These are phyloP conservation scores for Ectropis crepuscularia DNA, from an alignment of 2,888 invertebrate species.

Conservation along the genomic window DNA sequence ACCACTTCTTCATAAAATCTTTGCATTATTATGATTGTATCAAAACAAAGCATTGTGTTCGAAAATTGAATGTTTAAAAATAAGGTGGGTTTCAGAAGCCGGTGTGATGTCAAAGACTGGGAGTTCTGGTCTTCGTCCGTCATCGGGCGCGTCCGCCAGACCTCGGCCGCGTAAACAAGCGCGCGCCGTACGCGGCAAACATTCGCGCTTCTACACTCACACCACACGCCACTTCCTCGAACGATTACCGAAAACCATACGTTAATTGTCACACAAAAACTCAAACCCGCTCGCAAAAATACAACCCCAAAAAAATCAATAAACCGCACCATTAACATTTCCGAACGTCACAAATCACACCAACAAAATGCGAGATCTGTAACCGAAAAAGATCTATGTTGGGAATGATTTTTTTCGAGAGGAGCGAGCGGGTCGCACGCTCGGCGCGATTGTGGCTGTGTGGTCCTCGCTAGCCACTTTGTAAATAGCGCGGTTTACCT, in stretches of 20 bases:
- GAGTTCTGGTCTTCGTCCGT: slow-evolving; percentile 71
- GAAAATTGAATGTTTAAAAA: slow-evolving; percentile 57
- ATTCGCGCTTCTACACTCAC: slow-evolving; percentile 68
- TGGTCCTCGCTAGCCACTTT: slow-evolving; percentile 85
- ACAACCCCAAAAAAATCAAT: slow-evolving; percentile 64
- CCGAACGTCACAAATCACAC: slow-evolving; percentile 85
- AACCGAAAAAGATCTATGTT: slow-evolving; percentile 80
- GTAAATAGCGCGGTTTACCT: slow-evolving; percentile 85
- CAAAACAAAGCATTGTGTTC: slow-evolving; percentile 53
- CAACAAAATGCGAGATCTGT: slow-evolving; percentile 83
- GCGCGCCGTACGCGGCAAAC: slow-evolving; percentile 53
- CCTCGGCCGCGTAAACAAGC: slow-evolving; percentile 70
- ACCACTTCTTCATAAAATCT: no score
- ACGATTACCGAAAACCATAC: slow-evolving; percentile 34
- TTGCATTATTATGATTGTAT: slow-evolving; percentile 1
- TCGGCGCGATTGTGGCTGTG: slow-evolving; percentile 84
- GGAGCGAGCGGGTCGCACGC: slow-evolving; percentile 80
- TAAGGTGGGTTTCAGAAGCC: slow-evolving; percentile 63
- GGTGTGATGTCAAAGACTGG: slow-evolving; percentile 75
- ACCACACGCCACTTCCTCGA: slow-evolving; percentile 44
- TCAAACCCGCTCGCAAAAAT: slow-evolving; percentile 44
- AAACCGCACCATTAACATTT: slow-evolving; percentile 79
- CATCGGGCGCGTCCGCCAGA: slow-evolving; percentile 58
- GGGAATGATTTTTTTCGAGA: slow-evolving; percentile 78
- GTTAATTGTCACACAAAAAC: slow-evolving; percentile 39